Percentiles rank a stretch among this genome's conserved stretches.
phyloP scores from a whole-genome alignment of 1,140 invertebrate genomes.

The Papilio polytes region DNA sequence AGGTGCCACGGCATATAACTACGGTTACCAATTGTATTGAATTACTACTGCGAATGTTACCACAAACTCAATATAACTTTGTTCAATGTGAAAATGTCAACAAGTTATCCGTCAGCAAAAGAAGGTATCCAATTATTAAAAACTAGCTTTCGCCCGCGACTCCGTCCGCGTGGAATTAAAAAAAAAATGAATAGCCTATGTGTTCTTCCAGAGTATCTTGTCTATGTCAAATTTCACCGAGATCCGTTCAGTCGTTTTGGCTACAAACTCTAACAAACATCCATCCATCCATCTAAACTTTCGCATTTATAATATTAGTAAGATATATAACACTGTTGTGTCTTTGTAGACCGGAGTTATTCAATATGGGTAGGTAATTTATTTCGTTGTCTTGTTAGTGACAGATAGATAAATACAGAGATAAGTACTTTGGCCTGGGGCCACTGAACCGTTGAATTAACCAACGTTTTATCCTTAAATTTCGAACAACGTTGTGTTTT shows the following conservation, averaged over 20 bases:
- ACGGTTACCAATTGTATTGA: not conserved
- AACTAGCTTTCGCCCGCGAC: no score
- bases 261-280: no score
- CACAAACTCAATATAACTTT: not conserved
- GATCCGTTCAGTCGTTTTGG: no score
- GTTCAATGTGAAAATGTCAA: not conserved
- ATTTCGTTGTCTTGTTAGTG: not conserved
- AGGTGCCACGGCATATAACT: no score
- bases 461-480: not conserved
- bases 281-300: no score
- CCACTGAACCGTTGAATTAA: not conserved
- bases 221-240: no score
- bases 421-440: not conserved
- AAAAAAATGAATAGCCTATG: no score
- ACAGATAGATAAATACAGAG: not conserved
- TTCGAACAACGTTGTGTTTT: not conserved
- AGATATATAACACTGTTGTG: not conserved
- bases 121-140: not conserved
- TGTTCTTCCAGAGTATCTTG: no score
- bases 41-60: conserved; percentile 10
- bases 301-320: no score
- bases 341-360: not conserved
- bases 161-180: no score
- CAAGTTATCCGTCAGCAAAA: not conserved
- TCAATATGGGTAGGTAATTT: not conserved